These are phyloP conservation scores for Zygothrica quintamaculata DNA, from an alignment of 2,888 invertebrate species.

Conservation along the genomic window DNA sequence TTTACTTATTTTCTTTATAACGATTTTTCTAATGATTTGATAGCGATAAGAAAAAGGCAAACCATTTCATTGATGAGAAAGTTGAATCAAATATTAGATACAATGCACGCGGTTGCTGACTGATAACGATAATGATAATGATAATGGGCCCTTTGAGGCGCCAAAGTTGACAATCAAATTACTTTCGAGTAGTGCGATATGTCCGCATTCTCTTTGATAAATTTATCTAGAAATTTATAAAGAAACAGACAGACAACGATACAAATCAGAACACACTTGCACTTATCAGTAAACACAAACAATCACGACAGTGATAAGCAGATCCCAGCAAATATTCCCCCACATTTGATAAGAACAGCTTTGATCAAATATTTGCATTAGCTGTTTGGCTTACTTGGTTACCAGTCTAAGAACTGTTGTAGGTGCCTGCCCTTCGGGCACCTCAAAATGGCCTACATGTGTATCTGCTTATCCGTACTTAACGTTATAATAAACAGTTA, in stretches of 20 bases:
- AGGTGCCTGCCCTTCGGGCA: slow-evolving; percentile 43
- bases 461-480: slow-evolving; percentile 23
- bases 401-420: slow-evolving; percentile 36
- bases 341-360: slow-evolving; percentile 20
- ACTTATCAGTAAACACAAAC: slow-evolving; percentile 44
- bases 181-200: slow-evolving; percentile 41
- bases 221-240: slow-evolving; percentile 30
- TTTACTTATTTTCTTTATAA: too few relatives aligned
- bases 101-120: slow-evolving; percentile 27
- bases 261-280: slow-evolving; percentile 31
- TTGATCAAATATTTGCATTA: slow-evolving; percentile 56
- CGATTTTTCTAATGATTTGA: too few relatives aligned
- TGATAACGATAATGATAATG: slow-evolving; percentile 33
- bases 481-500: slow-evolving; percentile 5
- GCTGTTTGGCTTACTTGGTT: slow-evolving; percentile 25
- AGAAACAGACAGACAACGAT: slow-evolving; percentile 11
- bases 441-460: slow-evolving; percentile 46
- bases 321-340: slow-evolving; percentile 11
- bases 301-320: slow-evolving; percentile 38
- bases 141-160: slow-evolving; percentile 19
- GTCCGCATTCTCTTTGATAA: slow-evolving; percentile 39
- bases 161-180: slow-evolving; percentile 52
- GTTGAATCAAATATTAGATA: background rate
- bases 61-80: background rate
- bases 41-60: background rate